Evolutionary conservation across 1,140 invertebrate species (phyloP), one percentile per base, ranked within the genome.

Genomic region (Cydia amplana): DNA sequence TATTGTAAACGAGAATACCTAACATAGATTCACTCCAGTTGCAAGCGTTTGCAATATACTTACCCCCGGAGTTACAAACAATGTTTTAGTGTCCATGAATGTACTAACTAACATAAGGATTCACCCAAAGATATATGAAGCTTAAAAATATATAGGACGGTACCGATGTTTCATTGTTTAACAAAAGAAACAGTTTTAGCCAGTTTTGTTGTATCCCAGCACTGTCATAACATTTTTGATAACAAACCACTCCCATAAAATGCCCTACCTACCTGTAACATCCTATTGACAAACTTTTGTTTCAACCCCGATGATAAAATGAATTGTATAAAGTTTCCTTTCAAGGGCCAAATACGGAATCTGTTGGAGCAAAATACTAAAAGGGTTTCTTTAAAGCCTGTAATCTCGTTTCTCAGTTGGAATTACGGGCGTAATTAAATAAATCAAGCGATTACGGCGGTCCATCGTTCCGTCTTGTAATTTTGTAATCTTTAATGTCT

Each of bases 361-460:
- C 55, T 23, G 25, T 36, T 23, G 60, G 28, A 65, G 14, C 12
- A 7, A 60, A 60, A 60, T 60, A 60, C 55, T 60, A 23, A 70
- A 70, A 43, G 65, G 65, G 32, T 36, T 70, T 40, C 32, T 36
- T 70, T 70, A 70, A 70, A 70, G 65, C 32, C 65, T 70, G 28
- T 70, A 70, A 70, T 70, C 65, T 65, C 25, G 64, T 65, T 65
- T 65, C 23, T 70, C 65, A 36, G 55, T 60, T 23, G 55, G n/a
- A 36, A 70, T 70, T 70, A 70, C 65, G 65, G 65, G 23, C 64
- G 64, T 70, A 36, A 70, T 70, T 70, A 70, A 70, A 70, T 36
- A 36, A 70, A 70, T 70, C 65, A 70, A 70, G 65, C 65, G 65
- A 70, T 70, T 70, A 70, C 65, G 65, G 28, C 65, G 65, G 65